These are phyloP conservation scores for Phalacrocorax brasilianus DNA, from an alignment of 2,113 vertebrate genomes.

Conservation along the genomic window DNA sequence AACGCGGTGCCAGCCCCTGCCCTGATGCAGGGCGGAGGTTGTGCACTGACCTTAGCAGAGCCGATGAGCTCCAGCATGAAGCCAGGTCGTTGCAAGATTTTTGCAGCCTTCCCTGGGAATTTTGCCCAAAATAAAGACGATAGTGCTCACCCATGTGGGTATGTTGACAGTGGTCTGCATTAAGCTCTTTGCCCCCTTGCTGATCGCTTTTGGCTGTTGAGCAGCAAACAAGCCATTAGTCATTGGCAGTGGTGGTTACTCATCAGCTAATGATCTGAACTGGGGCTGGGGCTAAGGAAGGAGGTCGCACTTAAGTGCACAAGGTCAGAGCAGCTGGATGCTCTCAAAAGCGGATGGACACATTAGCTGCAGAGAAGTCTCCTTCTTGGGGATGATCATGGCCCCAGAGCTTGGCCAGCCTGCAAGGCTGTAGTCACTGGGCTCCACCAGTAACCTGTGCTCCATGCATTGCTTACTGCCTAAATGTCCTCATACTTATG, in stretches of 20 bases:
- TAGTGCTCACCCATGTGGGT: accelerated
- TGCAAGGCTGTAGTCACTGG: not conserved
- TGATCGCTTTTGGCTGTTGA: slow-evolving; percentile 4
- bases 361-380: not conserved
- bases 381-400: not conserved
- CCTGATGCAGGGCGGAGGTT: accelerated
- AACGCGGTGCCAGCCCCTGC: accelerated
- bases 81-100: not conserved
- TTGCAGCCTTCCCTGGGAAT: not conserved
- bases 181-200: not conserved
- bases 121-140: not conserved
- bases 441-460: not conserved
- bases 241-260: not conserved
- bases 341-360: not conserved
- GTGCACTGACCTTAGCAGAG: not conserved
- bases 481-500: not conserved
- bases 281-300: not conserved
- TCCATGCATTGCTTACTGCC: not conserved
- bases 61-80: not conserved
- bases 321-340: slow-evolving; percentile 25
- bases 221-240: slow-evolving; percentile 41
- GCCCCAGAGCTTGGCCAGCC: not conserved
- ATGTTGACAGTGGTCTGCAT: not conserved
- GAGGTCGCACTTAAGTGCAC: not conserved
- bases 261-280: slow-evolving; percentile 45